Conservation (phyloP, 2,113 vertebrate genomes). For the cattle (Bos taurus) region ARS-UCD2.0 NC_037331.1:66249001-66249500, state of each 20-base stretch:
- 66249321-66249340: background rate
- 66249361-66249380: background rate
- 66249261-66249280: background rate
- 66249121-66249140: background rate
- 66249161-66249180: background rate
- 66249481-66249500: background rate
- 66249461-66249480: background rate
- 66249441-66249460: background rate
- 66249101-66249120: background rate
- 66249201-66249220: no score
- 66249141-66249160: background rate
- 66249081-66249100: background rate
- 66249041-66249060: background rate
- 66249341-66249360: background rate
- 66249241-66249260: background rate
- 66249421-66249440: background rate
- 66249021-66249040: background rate
- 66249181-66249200: background rate
- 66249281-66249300: background rate
- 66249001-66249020: background rate
- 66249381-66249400: background rate
- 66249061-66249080: background rate
- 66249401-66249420: background rate
- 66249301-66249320: background rate
- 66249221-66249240: background rate